phyloP scores from a whole-genome alignment of 1,140 invertebrate genomes.

The Physella acuta region DNA sequence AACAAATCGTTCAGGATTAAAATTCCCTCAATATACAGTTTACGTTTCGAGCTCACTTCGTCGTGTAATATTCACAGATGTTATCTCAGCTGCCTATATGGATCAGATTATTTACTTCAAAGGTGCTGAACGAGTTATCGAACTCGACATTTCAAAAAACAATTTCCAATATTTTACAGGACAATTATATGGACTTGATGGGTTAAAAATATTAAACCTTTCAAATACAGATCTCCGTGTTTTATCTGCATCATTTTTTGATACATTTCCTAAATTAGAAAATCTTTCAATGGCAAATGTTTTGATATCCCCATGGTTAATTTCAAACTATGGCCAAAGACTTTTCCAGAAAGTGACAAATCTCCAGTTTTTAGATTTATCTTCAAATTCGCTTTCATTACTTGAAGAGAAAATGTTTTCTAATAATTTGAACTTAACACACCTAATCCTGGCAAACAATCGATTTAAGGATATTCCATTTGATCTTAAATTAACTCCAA shows the following conservation, averaged over 20 bases:
- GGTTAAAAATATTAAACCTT: not conserved
- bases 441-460: not conserved
- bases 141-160: not conserved
- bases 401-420: not conserved
- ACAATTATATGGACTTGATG: not conserved
- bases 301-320: not conserved
- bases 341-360: not conserved
- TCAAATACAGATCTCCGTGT: not conserved
- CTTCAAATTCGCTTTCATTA: not conserved
- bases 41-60: not conserved
- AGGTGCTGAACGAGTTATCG: not conserved
- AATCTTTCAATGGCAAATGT: not conserved
- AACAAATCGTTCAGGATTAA: not conserved
- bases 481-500: constrained; percentile 6
- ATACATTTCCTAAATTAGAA: not conserved
- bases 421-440: not conserved
- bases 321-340: not conserved
- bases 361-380: not conserved
- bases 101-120: not conserved
- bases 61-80: not conserved
- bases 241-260: constrained; percentile 4
- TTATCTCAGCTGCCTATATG: not conserved
- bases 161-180: not conserved
- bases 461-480: constrained; percentile 12
- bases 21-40: not conserved